phyloP scores from a whole-genome alignment of 1,140 invertebrate species.

The Megalopta genalis region DNA sequence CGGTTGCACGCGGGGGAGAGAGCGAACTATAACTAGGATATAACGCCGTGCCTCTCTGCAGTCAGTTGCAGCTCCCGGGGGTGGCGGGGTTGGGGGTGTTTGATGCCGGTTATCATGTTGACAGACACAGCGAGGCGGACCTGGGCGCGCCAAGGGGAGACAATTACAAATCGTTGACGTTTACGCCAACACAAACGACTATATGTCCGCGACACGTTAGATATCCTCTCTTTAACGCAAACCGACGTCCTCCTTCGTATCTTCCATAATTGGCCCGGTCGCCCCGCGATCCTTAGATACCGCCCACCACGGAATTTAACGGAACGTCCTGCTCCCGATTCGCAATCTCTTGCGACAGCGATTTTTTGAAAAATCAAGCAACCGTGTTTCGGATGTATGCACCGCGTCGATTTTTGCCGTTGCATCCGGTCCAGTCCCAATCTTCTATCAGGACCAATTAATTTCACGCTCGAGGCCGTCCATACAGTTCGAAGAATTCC shows the following conservation, averaged over 20 bases:
- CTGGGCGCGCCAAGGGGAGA: conserved; percentile 70
- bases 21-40: conserved; percentile 72
- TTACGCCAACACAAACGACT: conserved; percentile 74
- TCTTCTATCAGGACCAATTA: no score
- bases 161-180: conserved; percentile 80
- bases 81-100: conserved; percentile 70
- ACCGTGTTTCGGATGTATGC: no score
- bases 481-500: background rate
- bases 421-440: no score
- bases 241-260: conserved; percentile 43
- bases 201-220: conserved; percentile 72
- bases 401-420: no score
- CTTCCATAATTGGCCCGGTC: background rate
- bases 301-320: background rate
- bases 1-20: conserved; percentile 54
- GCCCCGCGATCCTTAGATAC: background rate
- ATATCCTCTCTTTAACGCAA: conserved; percentile 53
- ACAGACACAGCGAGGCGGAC: conserved; percentile 75
- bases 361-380: no score
- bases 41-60: conserved; percentile 72
- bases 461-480: no score
- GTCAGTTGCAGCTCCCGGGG: conserved; percentile 76
- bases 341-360: background rate
- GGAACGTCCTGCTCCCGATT: background rate
- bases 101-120: conserved; percentile 79